Conservation (phyloP, 2,888 invertebrate species). For the Polylopha cassiicola region DNA sequence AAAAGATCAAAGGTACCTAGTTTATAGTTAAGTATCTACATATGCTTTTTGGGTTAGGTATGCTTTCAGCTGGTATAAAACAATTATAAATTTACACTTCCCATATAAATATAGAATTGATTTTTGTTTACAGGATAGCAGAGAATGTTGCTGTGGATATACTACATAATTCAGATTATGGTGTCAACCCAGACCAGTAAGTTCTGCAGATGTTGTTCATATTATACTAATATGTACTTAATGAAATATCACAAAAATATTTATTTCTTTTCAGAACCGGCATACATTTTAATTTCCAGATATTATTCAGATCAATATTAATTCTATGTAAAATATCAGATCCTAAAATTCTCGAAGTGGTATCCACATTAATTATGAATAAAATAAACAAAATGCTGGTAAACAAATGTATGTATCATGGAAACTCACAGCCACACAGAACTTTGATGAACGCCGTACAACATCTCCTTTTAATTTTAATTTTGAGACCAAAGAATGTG, state of each 20-base stretch:
- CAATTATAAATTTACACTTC: too few species aligned
- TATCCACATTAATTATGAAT: conserved; percentile 43
- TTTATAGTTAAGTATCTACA: too few species aligned
- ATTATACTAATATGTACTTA: not conserved
- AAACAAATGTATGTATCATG: conserved; percentile 62
- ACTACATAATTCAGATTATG: conserved; percentile 37
- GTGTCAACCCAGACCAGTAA: conserved; percentile 13
- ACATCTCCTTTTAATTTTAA: conserved; percentile 45
- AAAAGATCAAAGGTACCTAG: conserved; percentile 78
- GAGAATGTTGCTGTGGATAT: conserved; percentile 50
- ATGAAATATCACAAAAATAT: not conserved
- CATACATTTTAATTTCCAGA: conserved; percentile 49
- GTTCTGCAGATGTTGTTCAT: not conserved
- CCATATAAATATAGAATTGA: not conserved
- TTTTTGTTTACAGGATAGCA: conserved; percentile 46
- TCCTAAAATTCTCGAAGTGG: conserved; percentile 34
- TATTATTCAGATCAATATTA: conserved; percentile 44
- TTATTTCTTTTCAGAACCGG: conserved; percentile 41
- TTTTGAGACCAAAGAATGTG: conserved; percentile 35
- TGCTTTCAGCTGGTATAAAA: too few species aligned
- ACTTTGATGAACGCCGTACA: conserved; percentile 53
- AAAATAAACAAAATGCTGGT: conserved; percentile 49
- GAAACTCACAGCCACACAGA: conserved; percentile 57
- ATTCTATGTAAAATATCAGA: conserved; percentile 45
- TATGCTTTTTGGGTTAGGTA: too few species aligned